Conservation (phyloP, 1,140 invertebrate genomes). For the Drosophila yakuba region DNA sequence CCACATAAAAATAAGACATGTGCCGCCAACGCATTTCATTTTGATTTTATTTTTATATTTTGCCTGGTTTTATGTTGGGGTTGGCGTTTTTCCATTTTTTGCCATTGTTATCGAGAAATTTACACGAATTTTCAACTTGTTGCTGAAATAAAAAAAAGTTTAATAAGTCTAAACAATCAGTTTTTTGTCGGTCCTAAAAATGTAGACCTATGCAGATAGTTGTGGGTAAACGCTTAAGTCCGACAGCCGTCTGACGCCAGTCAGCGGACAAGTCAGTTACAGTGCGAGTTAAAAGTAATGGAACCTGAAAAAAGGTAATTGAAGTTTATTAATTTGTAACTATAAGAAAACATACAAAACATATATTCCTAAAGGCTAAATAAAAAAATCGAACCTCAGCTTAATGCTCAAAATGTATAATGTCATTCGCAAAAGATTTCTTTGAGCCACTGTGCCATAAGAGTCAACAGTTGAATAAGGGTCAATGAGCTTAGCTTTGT, state of each 20-base stretch:
- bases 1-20: slow-evolving; percentile 22
- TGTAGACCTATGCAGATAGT: slow-evolving; percentile 41
- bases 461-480: slow-evolving; percentile 30
- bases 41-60: slow-evolving; percentile 18
- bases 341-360: no score
- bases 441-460: slow-evolving; percentile 25
- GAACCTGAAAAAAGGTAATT: neutral
- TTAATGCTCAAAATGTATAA: no score
- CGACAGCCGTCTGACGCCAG: slow-evolving; percentile 73
- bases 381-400: no score
- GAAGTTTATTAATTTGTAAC: no score
- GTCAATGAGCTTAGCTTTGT: slow-evolving; percentile 67
- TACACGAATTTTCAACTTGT: slow-evolving; percentile 81
- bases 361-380: no score
- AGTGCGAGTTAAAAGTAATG: slow-evolving; percentile 14
- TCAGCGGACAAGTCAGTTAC: slow-evolving; percentile 37
- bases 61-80: slow-evolving; percentile 46
- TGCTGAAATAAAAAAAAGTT: slow-evolving; percentile 66
- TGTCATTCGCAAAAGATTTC: neutral
- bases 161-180: slow-evolving; percentile 47
- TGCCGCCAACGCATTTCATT: slow-evolving; percentile 17
- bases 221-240: slow-evolving; percentile 61
- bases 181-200: slow-evolving; percentile 50
- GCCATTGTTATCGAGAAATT: slow-evolving; percentile 67
- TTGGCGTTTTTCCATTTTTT: slow-evolving; percentile 62